Conservation (phyloP, 2,113 vertebrate genomes). For the Holacanthus passer region DNA sequence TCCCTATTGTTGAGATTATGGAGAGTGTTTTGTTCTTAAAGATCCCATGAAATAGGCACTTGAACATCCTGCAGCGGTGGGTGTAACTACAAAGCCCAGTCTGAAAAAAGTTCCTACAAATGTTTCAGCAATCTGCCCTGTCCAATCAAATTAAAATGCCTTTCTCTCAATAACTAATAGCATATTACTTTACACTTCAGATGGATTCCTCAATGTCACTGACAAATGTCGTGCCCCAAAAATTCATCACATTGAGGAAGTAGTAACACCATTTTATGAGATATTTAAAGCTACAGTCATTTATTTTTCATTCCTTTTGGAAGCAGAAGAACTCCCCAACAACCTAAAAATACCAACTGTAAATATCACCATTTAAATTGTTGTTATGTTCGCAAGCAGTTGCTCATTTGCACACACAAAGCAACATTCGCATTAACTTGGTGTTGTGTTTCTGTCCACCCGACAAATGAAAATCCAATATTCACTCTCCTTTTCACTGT, state of each 20-base stretch:
- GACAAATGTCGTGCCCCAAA: too few species aligned
- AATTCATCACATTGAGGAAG: background rate
- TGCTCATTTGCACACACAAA: background rate
- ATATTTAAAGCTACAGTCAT: background rate
- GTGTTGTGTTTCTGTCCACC: background rate
- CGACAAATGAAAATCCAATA: constrained; percentile 4
- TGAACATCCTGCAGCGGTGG: too few species aligned
- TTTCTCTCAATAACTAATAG: background rate
- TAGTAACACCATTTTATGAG: background rate
- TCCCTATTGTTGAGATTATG: too few species aligned
- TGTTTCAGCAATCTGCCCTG: background rate
- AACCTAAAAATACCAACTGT: too few species aligned
- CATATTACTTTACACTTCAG: background rate
- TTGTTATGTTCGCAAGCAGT: background rate
- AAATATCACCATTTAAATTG: background rate
- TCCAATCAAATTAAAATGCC: background rate
- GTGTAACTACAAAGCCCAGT: background rate
- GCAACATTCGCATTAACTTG: background rate
- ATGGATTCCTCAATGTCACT: background rate
- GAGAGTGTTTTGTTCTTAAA: too few species aligned
- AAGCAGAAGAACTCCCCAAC: too few species aligned
- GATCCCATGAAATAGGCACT: too few species aligned
- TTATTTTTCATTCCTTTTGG: background rate
- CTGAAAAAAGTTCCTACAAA: background rate
- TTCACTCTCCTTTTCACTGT: background rate